phyloP scores from a whole-genome alignment of 2,113 vertebrate genomes.

The Tyto alba region DNA sequence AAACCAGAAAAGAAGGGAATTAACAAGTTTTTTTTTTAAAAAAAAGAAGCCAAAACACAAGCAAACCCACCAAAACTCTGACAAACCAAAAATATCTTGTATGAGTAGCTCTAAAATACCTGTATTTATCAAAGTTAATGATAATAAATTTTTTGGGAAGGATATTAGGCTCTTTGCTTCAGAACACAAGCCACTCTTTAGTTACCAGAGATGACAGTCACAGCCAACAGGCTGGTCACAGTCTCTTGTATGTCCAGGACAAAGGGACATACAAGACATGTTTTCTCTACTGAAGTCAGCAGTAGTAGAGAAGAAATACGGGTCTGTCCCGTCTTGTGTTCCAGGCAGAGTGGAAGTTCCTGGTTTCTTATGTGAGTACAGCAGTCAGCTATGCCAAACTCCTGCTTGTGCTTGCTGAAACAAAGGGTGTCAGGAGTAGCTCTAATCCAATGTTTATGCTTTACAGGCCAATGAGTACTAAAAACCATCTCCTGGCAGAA shows the following conservation, averaged over 20 bases:
- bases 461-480: background rate
- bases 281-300: background rate
- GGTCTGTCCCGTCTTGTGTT: background rate
- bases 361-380: background rate
- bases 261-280: background rate
- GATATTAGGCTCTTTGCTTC: background rate
- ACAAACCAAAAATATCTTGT: background rate
- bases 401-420: background rate
- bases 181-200: background rate
- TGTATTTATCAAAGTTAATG: background rate
- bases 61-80: background rate
- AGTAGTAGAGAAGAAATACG: background rate
- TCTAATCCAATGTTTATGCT: background rate
- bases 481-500: background rate
- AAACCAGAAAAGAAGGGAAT: background rate
- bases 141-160: background rate
- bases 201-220: background rate
- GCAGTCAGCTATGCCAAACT: background rate
- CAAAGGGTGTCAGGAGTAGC: background rate
- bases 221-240: rapidly evolving
- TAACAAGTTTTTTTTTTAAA: background rate
- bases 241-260: background rate
- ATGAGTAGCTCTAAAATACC: background rate
- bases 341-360: background rate
- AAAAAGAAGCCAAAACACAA: background rate